Evolutionary conservation across 2,797 vertebrate genomes (phyloP).

Genomic region (Crenichthys baileyi): DNA sequence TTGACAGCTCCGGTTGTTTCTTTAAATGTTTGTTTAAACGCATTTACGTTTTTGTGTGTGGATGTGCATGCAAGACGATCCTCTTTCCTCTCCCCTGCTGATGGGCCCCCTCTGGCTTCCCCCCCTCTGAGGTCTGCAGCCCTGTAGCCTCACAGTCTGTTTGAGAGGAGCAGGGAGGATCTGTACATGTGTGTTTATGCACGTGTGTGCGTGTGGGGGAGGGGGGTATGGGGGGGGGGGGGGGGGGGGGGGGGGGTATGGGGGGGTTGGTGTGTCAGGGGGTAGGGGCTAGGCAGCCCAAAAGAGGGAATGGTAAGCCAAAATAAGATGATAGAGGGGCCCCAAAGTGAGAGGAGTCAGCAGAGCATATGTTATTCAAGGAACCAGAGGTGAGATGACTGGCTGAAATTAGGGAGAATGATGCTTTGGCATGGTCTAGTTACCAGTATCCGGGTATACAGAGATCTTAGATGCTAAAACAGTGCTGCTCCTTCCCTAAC

Average conservation of each 20-base stretch:
- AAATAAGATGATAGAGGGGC: constrained; percentile 46
- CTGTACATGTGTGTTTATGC: constrained; percentile 4
- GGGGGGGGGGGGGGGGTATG: no score
- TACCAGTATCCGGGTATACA: neutral
- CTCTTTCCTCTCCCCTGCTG: constrained; percentile 67
- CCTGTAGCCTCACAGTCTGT: constrained; percentile 57
- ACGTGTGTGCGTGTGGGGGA: constrained; percentile 5
- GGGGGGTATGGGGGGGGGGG: no score
- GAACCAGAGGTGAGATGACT: constrained; percentile 53
- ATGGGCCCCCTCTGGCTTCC: constrained; percentile 64
- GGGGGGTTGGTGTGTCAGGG: no score
- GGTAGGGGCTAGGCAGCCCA: constrained; percentile 23
- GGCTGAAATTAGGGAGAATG: constrained; percentile 18
- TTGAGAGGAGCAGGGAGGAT: constrained; percentile 54
- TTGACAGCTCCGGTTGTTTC: constrained; percentile 45
- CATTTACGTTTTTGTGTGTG: constrained; percentile 11
- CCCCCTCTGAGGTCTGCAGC: constrained; percentile 50
- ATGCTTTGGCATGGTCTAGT: neutral
- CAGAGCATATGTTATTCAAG: constrained; percentile 29
- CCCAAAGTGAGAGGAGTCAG: constrained; percentile 49
- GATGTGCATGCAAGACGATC: constrained; percentile 44
- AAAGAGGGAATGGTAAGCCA: constrained; percentile 48
- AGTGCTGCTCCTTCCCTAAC: neutral
- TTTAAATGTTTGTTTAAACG: constrained; percentile 13
- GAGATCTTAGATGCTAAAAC: no score